These are phyloP conservation scores for Lagopus leucura DNA, from an alignment of 2,113 vertebrate genomes.

Conservation along the genomic window DNA sequence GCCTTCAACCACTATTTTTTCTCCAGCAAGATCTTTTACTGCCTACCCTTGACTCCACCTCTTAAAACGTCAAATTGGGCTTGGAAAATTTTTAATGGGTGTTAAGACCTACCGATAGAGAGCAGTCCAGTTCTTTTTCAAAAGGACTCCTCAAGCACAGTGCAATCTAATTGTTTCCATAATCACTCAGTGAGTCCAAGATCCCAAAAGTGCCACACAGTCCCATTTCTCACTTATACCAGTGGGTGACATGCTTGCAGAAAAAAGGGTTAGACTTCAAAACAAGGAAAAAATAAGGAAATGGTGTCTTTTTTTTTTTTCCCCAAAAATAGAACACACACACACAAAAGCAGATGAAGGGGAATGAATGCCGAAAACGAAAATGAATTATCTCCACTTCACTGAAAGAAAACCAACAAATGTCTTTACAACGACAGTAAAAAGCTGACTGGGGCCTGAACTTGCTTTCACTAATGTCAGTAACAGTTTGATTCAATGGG, in stretches of 20 bases:
- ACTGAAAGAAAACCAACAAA: slow-evolving; percentile 40
- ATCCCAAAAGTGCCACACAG: neutral
- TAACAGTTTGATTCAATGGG: slow-evolving; percentile 54
- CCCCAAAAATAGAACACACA: neutral
- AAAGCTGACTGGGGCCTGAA: slow-evolving; percentile 39
- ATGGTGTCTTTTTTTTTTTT: neutral
- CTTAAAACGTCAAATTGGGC: neutral
- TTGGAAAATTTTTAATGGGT: neutral
- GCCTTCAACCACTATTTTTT: slow-evolving; percentile 9
- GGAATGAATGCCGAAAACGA: neutral
- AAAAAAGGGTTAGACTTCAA: slow-evolving; percentile 24
- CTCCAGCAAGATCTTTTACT: neutral
- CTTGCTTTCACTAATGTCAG: slow-evolving; percentile 47
- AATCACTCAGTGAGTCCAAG: neutral
- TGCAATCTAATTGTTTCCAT: neutral
- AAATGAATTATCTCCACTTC: slow-evolving; percentile 38
- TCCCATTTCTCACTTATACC: neutral
- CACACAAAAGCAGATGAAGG: slow-evolving; percentile 15
- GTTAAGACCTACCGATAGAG: neutral
- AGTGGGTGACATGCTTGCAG: neutral
- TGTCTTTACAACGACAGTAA: slow-evolving; percentile 26
- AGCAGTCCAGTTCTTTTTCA: neutral
- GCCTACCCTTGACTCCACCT: neutral
- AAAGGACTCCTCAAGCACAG: neutral
- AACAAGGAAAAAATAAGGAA: neutral